Conservation (phyloP, 2,113 vertebrate genomes). For the Tyto alba region DNA sequence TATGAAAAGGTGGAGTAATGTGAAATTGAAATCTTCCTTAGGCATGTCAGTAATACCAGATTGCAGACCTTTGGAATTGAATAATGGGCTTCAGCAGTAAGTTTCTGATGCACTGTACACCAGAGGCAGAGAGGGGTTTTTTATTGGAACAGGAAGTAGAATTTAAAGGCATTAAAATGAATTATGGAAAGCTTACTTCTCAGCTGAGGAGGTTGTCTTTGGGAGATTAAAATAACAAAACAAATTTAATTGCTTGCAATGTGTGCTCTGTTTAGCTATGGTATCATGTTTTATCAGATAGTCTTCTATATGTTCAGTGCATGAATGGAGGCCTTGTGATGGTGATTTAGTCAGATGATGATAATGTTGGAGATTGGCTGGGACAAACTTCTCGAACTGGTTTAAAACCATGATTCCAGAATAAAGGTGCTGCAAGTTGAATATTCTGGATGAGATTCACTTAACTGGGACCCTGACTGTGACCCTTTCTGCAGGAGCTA, state of each 20-base stretch:
- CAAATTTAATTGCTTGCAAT: not conserved
- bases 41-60: not conserved
- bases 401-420: not conserved
- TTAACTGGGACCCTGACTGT: not conserved
- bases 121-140: not conserved
- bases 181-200: not conserved
- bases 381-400: not conserved
- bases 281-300: not conserved
- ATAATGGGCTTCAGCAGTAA: not conserved
- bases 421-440: not conserved
- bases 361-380: not conserved
- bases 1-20: not conserved
- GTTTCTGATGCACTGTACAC: not conserved
- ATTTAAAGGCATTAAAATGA: conserved; percentile 1
- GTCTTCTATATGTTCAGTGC: not conserved
- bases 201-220: not conserved
- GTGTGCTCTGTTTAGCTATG: not conserved
- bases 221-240: not conserved
- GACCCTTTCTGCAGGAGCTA: not conserved
- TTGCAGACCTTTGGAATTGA: not conserved
- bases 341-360: not conserved
- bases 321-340: not conserved
- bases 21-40: not conserved
- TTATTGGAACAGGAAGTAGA: not conserved
- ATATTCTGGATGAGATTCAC: not conserved